These are phyloP conservation scores for Aphelinus certus DNA, from an alignment of 1,140 invertebrate species.

Conservation along the genomic window DNA sequence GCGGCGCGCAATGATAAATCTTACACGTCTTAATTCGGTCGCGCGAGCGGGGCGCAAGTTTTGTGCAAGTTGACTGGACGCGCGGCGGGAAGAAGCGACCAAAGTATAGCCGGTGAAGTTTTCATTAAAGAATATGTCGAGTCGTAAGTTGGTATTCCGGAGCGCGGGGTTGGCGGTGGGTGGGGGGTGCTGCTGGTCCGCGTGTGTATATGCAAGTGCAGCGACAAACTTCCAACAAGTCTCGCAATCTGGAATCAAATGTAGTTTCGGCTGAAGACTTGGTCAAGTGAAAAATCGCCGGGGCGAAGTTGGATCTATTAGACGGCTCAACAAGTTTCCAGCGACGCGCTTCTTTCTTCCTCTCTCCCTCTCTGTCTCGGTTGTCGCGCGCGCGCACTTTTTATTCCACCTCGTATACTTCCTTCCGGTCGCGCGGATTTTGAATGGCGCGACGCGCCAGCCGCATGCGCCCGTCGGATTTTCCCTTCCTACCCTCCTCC, in stretches of 20 bases:
- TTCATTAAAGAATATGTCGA: conserved; percentile 44
- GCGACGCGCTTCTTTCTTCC: conserved; percentile 34
- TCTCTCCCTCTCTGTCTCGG: conserved; percentile 13
- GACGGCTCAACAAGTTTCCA: conserved; percentile 55
- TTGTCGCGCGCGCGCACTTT: not conserved
- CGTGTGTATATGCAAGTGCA: no score
- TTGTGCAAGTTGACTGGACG: no score
- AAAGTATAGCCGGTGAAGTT: conserved; percentile 39
- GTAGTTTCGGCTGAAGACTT: conserved; percentile 53
- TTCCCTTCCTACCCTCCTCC: not conserved
- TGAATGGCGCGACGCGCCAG: not conserved
- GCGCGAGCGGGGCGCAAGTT: no score
- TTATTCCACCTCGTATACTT: not conserved
- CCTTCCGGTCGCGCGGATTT: conserved; percentile 4
- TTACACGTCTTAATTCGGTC: not conserved
- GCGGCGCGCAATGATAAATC: not conserved
- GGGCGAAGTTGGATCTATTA: conserved; percentile 54
- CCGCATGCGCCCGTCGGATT: not conserved
- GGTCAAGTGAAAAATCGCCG: conserved; percentile 59
- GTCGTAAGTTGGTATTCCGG: conserved; percentile 28
- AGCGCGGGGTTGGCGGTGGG: no score
- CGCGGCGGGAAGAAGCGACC: not conserved
- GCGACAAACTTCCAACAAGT: conserved; percentile 57
- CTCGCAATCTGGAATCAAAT: conserved; percentile 58
- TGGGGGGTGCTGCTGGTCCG: not conserved